Evolutionary conservation across 2,797 vertebrate genomes (phyloP).

Genomic region (Sebastes taczanowskii): DNA sequence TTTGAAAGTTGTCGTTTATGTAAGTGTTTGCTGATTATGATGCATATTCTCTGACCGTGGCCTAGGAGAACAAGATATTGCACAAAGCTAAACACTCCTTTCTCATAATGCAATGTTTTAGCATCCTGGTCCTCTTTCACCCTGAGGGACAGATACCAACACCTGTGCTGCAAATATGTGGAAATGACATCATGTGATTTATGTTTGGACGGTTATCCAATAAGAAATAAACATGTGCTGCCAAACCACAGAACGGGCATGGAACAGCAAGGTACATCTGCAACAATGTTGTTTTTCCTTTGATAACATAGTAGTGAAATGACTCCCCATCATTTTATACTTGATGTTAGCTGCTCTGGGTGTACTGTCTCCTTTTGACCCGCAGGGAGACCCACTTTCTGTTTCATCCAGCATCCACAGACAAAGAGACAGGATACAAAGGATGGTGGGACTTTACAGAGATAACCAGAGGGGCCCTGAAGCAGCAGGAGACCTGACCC

Average conservation of each 20-base stretch:
- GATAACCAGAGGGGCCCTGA: slow-evolving; percentile 39
- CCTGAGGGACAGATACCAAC: not conserved
- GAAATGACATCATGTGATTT: not conserved
- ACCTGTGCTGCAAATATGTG: not conserved
- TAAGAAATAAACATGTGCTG: not conserved
- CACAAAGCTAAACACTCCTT: not conserved
- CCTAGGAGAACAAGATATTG: not conserved
- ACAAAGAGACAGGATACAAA: slow-evolving; percentile 22
- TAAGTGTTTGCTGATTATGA: not conserved
- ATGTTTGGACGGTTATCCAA: not conserved
- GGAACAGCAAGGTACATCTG: not conserved
- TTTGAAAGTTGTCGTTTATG: not conserved
- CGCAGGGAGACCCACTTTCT: slow-evolving; percentile 15
- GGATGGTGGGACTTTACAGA: not conserved
- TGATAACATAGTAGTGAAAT: not conserved
- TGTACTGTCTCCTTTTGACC: slow-evolving; percentile 5
- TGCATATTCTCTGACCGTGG: not conserved
- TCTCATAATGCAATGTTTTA: not conserved
- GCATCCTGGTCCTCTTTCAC: not conserved
- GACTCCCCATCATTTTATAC: not conserved
- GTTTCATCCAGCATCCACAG: slow-evolving; percentile 14
- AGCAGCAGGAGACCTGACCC: slow-evolving; percentile 53
- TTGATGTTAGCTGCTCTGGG: not conserved
- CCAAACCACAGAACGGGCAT: not conserved
- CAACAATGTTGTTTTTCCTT: not conserved